Base-by-base conservation (phyloP, 2,797 vertebrate genomes). In the Danio jaintianensis region DNA sequence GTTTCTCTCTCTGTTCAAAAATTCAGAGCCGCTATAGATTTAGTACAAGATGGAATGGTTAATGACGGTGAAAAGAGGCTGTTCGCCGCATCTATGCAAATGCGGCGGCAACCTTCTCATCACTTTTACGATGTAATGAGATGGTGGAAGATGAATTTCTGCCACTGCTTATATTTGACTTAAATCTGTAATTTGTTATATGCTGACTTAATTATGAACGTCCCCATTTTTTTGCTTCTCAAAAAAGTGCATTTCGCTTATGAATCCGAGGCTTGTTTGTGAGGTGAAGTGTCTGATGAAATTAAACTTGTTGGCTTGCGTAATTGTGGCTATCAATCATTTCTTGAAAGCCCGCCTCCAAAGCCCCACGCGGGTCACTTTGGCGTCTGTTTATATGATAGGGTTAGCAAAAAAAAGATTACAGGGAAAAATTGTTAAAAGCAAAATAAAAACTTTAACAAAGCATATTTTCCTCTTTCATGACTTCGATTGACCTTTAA, bases 401-500 rank as follows among this genome's bases (percentile, higher is more conserved):
- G 90, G 85, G 85, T 90, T 90, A 86, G 86, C 42, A 36, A 71
- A 86, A 86, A 85, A 85, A 71, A 74, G 75, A 8, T n/a, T 48
- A 85, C 76, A 69, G 73, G 36, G 70, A 67, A 73, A 82, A 86
- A 85, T 42, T 79, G 79, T 74, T 55, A 72, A 61, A 80, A 29
- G 3, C 29, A 29, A 29, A 29, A 29, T n/a, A n/a, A 85, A 89
- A 89, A 87, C 85, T 92, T 91, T 86, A 92, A 88, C 87, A 89
- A 90, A 91, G 86, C 89, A 89, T 87, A 90, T 88, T 90, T 89
- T 83, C 85, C 84, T 88, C 85, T 85, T 90, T 88, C 91, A 89
- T 89, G 89, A 91, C 89, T 91, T 85, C 78, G 73, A 70, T 78
- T 91, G 90, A 93, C 90, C 90, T 92, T 92, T 92, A 90, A 90